A percentile compares a stretch with the other conserved stretches of the same genome.
Conservation (phyloP, 2,797 vertebrate species). For the Mallotus villosus region DNA sequence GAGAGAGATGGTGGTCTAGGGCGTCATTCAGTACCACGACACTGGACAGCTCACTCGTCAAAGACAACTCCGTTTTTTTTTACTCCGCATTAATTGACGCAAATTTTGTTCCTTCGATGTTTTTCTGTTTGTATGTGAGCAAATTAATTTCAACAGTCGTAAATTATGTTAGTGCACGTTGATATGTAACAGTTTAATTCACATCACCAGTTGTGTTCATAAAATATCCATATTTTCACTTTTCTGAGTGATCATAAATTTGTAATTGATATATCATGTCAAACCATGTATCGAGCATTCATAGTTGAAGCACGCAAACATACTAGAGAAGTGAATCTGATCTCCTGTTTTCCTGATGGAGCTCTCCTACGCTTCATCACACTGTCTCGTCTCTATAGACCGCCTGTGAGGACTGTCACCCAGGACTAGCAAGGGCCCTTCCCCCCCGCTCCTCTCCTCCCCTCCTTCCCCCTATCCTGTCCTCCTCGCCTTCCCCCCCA, state of each 20-base stretch:
- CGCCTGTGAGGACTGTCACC: conserved; percentile 37
- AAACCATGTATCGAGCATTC: conserved; percentile 2
- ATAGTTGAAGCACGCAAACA: conserved; percentile 9
- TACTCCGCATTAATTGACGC: not conserved
- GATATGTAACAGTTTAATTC: too few relatives aligned
- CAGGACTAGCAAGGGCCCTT: conserved; percentile 26
- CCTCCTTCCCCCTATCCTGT: conserved; percentile 6
- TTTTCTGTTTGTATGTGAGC: not conserved
- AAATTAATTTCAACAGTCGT: not conserved
- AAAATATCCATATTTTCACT: not conserved
- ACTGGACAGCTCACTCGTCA: conserved; percentile 71
- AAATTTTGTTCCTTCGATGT: not conserved
- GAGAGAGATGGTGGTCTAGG: conserved; percentile 59
- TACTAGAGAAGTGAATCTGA: conserved; percentile 29
- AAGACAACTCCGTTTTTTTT: conserved; percentile 33
- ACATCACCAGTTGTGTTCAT: too few relatives aligned
- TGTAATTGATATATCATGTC: not conserved
- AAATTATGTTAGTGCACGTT: not conserved
- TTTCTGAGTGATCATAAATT: not conserved
- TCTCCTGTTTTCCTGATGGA: conserved; percentile 37
- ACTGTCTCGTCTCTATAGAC: conserved; percentile 33
- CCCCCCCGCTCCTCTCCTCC: conserved; percentile 4
- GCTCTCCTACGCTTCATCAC: conserved; percentile 26
- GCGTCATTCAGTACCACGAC: conserved; percentile 76
- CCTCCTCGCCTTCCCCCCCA: conserved; percentile 14